Base-by-base conservation (phyloP, 1,140 invertebrate genomes). In the Lanistes nyassanus region DNA sequence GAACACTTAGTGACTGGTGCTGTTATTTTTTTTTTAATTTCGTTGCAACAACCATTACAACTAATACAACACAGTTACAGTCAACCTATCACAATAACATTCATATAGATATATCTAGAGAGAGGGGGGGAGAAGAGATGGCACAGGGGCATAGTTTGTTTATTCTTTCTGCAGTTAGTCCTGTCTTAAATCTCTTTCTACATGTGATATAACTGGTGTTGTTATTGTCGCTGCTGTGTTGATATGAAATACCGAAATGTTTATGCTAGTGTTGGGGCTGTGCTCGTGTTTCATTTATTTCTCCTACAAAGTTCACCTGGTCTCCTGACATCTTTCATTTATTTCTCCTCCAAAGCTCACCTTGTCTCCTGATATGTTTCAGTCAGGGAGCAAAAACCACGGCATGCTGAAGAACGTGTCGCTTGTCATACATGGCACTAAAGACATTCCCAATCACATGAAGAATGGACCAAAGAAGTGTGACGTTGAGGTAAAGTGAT, bases 341-440 rank as follows among this genome's bases (percentile, higher is more conserved):
- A 85, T 39, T 78, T 92, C 91, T 81, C 84, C 62, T n/a, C n/a
- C 34, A 21, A 7, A 37, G 16, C 26, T 39, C 31, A 47, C 51
- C 9, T 31, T 19, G 31, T 55, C 9, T 11, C 31, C 1, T 58
- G 26, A 23, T 9, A 29, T 66, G n/a, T 26, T 36, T 69, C 66
- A 37, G 21, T 2, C 79, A 85, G 89, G 88, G 7, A 87, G 71
- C 4, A 56, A 75, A 16, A 93, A 93, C 78, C 81, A 79, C 29
- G 94, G 94, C 21, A 83, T 82, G 51, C 85, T 95, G 11, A 90
- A 90, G 42, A 84, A 90, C 64, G 86, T 92, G 2, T 90, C 83
- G 34, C 82, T 95, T 58, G 90, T 92, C 58, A 80, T 95, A 3
- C 93, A 95, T 82, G 94, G 94, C 34, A 95, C 94, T 0, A 90